These are phyloP conservation scores for Bombus vancouverensis DNA, from an alignment of 1,140 invertebrate genomes.

Conservation along the genomic window DNA sequence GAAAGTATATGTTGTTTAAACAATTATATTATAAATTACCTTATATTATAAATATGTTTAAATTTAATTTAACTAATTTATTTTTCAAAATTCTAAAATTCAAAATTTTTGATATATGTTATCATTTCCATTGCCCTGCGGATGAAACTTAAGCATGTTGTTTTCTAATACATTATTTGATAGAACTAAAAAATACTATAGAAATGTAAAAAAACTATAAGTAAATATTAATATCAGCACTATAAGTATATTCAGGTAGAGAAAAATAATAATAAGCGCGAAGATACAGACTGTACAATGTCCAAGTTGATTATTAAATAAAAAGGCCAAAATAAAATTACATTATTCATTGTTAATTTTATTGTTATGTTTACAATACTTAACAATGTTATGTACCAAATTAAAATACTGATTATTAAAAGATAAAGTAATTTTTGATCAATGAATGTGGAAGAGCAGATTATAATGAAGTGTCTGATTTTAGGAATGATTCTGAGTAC, in stretches of 20 bases:
- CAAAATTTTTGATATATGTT: not conserved
- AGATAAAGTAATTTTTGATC: constrained; percentile 32
- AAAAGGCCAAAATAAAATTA: constrained; percentile 51
- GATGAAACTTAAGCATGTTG: constrained; percentile 29
- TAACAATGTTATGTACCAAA: constrained; percentile 47
- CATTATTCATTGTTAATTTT: constrained; percentile 30
- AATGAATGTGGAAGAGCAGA: constrained; percentile 39
- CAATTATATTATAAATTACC: not conserved
- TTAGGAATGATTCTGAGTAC: constrained; percentile 66
- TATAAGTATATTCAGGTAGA: constrained; percentile 9
- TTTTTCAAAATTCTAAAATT: not conserved
- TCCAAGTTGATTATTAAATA: constrained; percentile 64
- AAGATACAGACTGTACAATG: constrained; percentile 74
- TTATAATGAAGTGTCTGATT: constrained; percentile 35
- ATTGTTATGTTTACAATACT: constrained; percentile 45
- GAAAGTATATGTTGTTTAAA: not conserved
- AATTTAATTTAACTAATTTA: not conserved
- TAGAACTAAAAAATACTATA: not conserved
- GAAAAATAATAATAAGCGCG: constrained; percentile 75
- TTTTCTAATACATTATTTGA: not conserved
- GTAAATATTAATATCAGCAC: constrained; percentile 16
- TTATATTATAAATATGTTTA: not conserved
- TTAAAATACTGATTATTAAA: constrained; percentile 55
- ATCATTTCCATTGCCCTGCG: constrained; percentile 26
- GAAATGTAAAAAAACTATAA: constrained; percentile 5